Evolutionary conservation across 2,888 invertebrate species (phyloP).

Genomic region (Falcaria lacertinaria): DNA sequence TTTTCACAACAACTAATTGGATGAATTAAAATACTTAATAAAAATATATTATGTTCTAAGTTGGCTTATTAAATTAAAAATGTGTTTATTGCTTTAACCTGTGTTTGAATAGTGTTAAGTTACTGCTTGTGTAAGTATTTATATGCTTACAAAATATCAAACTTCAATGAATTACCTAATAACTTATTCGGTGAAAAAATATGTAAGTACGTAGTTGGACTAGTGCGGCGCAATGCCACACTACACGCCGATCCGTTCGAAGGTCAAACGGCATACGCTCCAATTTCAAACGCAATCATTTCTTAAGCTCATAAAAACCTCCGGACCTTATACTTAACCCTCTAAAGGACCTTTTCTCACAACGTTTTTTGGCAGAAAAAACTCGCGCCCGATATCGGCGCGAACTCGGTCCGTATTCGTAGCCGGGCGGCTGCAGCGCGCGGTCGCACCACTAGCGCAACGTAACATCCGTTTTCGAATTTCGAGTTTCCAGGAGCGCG

Average conservation of each 20-base stretch:
- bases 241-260: slow-evolving; percentile 22
- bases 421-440: slow-evolving; percentile 63
- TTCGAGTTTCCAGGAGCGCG: slow-evolving; percentile 60
- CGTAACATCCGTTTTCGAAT: slow-evolving; percentile 33
- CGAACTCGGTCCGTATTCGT: slow-evolving; percentile 58
- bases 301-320: slow-evolving; percentile 32
- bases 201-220: too few species aligned
- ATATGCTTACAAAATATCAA: too few species aligned
- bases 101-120: too few species aligned
- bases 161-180: too few species aligned
- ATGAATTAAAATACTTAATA: too few species aligned
- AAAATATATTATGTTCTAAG: too few species aligned
- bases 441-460: slow-evolving; percentile 55
- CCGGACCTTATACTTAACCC: slow-evolving; percentile 68
- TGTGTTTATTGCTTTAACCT: too few species aligned
- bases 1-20: too few species aligned
- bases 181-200: too few species aligned
- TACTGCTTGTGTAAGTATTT: too few species aligned
- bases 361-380: slow-evolving; percentile 71
- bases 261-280: slow-evolving; percentile 38
- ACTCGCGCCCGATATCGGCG: slow-evolving; percentile 43
- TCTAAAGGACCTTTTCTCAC: slow-evolving; percentile 63
- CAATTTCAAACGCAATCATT: slow-evolving; percentile 23
- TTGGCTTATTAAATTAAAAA: too few species aligned
- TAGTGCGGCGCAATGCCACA: background rate